These are phyloP conservation scores for Ennomos erosarius DNA, from an alignment of 2,888 invertebrate genomes.

Conservation along the genomic window DNA sequence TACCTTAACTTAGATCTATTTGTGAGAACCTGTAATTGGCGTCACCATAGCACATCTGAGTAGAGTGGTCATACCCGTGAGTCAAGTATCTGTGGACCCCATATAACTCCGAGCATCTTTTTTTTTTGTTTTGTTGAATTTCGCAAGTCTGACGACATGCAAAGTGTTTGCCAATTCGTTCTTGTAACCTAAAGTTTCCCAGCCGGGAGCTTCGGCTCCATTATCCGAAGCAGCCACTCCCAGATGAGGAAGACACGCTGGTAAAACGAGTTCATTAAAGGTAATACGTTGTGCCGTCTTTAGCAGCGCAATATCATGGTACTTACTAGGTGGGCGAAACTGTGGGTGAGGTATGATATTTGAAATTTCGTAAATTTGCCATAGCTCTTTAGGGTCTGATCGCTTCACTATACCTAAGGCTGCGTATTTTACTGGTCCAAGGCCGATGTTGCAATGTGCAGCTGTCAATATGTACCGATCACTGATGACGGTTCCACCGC, in stretches of 20 bases:
- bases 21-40: too few species aligned
- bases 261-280: too few species aligned
- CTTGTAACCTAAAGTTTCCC: not conserved
- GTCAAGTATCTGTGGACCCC: conserved; percentile 24
- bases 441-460: conserved; percentile 54
- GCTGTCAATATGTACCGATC: conserved; percentile 53
- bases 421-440: too few species aligned
- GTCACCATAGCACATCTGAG: conserved; percentile 41
- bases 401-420: conserved; percentile 36
- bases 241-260: too few species aligned
- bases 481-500: conserved; percentile 50
- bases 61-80: conserved; percentile 26
- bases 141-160: conserved; percentile 5
- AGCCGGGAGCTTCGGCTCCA: too few species aligned
- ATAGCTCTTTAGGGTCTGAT: conserved; percentile 39
- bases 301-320: conserved; percentile 54
- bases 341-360: conserved; percentile 33
- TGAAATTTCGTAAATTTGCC: conserved; percentile 11
- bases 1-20: too few species aligned
- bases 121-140: not conserved
- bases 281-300: too few species aligned
- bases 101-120: conserved; percentile 27
- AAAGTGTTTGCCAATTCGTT: conserved; percentile 5
- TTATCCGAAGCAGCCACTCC: conserved; percentile 4
- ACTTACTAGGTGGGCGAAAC: conserved; percentile 44